Percentiles rank a stretch among this genome's conserved stretches.
phyloP scores from a whole-genome alignment of 2,113 vertebrate genomes.

The Mormoops blainvillei region DNA sequence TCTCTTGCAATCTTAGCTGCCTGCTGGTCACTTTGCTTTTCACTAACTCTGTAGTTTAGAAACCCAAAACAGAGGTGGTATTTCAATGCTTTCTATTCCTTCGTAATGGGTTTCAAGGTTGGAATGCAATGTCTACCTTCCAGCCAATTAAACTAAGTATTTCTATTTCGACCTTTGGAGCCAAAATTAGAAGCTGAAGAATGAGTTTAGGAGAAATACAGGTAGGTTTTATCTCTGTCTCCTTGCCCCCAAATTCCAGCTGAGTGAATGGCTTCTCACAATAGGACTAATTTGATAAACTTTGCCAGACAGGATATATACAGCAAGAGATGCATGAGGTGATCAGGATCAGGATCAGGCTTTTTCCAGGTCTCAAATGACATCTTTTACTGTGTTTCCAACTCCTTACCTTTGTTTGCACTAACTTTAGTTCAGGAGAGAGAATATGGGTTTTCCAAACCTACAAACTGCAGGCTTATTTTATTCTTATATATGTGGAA shows the following conservation, averaged over 20 bases:
- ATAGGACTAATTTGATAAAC: background rate
- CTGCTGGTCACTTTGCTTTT: background rate
- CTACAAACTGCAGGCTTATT: background rate
- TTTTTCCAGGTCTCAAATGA: background rate
- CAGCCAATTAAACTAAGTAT: background rate
- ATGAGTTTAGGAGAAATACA: background rate
- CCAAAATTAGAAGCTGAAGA: background rate
- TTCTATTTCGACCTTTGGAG: background rate
- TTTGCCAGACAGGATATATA: background rate
- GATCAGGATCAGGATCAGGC: background rate
- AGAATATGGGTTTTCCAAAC: background rate
- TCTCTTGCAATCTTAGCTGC: constrained; percentile 2
- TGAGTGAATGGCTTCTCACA: background rate
- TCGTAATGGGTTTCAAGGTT: background rate
- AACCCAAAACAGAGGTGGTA: background rate
- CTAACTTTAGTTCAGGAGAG: background rate
- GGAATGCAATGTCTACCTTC: background rate
- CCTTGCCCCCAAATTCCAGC: background rate
- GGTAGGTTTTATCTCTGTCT: background rate
- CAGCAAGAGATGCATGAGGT: background rate
- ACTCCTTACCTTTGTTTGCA: background rate
- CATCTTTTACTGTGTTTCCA: background rate
- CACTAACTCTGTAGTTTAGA: background rate
- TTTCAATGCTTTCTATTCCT: background rate
- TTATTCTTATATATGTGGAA: background rate